Conservation (phyloP, 2,888 invertebrate species). For the Drosophila tanythrix region DNA sequence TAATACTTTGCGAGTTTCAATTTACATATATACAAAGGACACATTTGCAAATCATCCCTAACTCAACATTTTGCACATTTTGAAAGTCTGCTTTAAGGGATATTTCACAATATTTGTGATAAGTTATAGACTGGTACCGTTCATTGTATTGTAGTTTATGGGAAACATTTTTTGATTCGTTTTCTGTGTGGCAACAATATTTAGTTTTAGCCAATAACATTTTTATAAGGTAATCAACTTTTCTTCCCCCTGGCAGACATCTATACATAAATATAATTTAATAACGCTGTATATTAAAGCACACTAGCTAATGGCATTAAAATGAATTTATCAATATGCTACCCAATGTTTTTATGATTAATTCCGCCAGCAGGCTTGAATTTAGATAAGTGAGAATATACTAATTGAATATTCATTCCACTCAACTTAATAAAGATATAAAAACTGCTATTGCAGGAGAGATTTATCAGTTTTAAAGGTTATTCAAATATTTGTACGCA, state of each 20-base stretch:
- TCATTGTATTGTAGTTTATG: not conserved
- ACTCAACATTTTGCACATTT: not conserved
- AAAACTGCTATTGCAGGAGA: not conserved
- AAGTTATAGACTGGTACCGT: not conserved
- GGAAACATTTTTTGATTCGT: not conserved
- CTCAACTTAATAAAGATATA: not conserved
- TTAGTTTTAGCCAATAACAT: not conserved
- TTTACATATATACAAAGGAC: not conserved
- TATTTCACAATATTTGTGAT: conserved; percentile 9
- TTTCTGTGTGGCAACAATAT: not conserved
- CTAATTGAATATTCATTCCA: not conserved
- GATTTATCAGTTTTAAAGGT: not conserved
- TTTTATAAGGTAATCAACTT: not conserved
- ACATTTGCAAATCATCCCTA: conserved; percentile 2
- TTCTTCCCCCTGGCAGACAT: not conserved
- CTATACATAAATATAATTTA: not conserved
- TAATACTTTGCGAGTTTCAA: not conserved
- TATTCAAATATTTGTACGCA: not conserved
- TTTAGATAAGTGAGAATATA: not conserved
- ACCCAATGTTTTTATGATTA: not conserved
- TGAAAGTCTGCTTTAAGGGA: not conserved
- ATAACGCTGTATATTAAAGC: not conserved
- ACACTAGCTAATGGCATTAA: not conserved
- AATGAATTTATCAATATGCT: not conserved
- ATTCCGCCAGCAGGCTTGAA: not conserved